phyloP scores from a whole-genome alignment of 2,888 invertebrate genomes.

The Scotopteryx bipunctaria region DNA sequence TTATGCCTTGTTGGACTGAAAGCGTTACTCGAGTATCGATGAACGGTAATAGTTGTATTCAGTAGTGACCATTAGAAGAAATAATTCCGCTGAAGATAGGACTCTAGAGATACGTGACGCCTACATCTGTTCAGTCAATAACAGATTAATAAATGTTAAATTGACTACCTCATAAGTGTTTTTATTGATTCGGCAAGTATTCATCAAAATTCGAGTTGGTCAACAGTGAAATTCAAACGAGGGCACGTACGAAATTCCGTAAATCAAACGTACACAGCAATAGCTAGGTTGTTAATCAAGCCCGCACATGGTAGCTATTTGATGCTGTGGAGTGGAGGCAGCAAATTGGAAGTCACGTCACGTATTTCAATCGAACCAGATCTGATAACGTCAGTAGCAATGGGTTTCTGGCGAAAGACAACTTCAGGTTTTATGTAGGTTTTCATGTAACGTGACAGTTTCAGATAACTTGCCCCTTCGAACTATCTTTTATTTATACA shows the following conservation, averaged over 20 bases:
- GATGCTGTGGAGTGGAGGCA: constrained; percentile 39
- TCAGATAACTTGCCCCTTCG: neutral
- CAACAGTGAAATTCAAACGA: constrained; percentile 29
- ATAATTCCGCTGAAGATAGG: too few species aligned
- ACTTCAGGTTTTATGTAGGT: constrained; percentile 8
- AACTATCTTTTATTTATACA: neutral
- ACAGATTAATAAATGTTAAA: too few species aligned
- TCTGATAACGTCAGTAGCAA: constrained; percentile 54
- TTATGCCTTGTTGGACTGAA: too few species aligned
- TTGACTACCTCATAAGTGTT: too few species aligned
- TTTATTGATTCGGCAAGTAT: constrained; percentile 4
- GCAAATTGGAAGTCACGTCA: constrained; percentile 59
- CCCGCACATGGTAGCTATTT: constrained; percentile 48
- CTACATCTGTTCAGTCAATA: too few species aligned
- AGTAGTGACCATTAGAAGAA: too few species aligned
- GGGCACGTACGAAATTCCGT: constrained; percentile 29
- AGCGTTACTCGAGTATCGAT: too few species aligned
- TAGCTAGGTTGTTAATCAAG: constrained; percentile 50
- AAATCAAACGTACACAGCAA: constrained; percentile 42
- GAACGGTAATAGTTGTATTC: too few species aligned
- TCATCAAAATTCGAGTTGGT: neutral
- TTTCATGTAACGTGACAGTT: neutral
- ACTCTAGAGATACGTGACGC: too few species aligned
- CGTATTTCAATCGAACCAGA: constrained; percentile 74
- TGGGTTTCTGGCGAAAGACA: constrained; percentile 34